Base-by-base conservation (phyloP, 1,140 invertebrate species). In the Arion vulgaris region DNA sequence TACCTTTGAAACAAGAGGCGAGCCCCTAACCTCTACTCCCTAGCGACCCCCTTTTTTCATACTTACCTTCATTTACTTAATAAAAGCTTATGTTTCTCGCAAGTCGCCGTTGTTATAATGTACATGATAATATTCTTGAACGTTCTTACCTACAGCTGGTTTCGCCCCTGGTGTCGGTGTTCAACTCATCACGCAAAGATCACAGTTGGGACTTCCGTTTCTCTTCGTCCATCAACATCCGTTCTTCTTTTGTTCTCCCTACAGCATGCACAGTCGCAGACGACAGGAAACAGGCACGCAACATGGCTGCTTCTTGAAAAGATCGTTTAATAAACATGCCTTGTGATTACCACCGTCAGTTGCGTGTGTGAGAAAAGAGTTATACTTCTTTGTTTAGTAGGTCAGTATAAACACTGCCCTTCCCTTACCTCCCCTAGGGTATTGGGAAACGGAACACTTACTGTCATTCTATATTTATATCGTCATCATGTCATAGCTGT, bases 191-290 rank as follows among this genome's bases (percentile, higher is more conserved):
- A 23, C 17, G 9, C 2, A 23, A 17, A 57, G 51, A 57, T 23
- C 51, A 57, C 51, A 23, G 17, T 23, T 57, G 17, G 26, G 15
- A 57, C 32, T 23, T 19, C 68, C n/a, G 9, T 34, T 2, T 34
- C 68, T 38, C n/a, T 23, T 23, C n/a, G 15, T n/a, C n/a, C 71
- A 41, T 45, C 71, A 73, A 73, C 71, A 38, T 73, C 71, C 71
- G 71, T 38, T 45, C 38, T 73, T 45, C 32, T 73, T 13, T 34
- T 73, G 17, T 38, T 73, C 38, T 13, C 38, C 71, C 71, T 39
- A 9, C 13, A 38, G 39, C 39, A 7, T 38, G 39, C 71, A 38
- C 71, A 73, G 34, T 9, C 71, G 38, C 71, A 73, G 19, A 73
- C 41, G 71, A 73, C 71, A 45, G 71, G 71, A 73, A 39, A 38